Evolutionary conservation across 2,797 vertebrate species (phyloP).

Genomic region (Labroides dimidiatus): DNA sequence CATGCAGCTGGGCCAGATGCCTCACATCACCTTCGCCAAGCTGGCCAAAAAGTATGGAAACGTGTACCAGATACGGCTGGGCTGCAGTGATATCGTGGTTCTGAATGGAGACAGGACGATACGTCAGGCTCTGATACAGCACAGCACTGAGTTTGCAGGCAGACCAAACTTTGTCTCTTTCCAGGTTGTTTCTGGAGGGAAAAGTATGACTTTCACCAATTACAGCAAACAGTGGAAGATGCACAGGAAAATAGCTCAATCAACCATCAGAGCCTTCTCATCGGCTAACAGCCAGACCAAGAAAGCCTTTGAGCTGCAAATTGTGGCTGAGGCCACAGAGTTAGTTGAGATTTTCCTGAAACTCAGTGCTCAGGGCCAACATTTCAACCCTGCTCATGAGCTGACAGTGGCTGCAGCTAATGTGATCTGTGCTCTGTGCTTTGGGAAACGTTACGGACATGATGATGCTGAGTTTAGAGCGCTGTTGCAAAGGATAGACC

Average conservation of each 20-base stretch:
- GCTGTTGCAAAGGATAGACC: slow-evolving; percentile 74
- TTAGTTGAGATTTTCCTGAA: slow-evolving; percentile 77
- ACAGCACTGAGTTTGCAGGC: slow-evolving; percentile 80
- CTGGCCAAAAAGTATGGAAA: slow-evolving; percentile 86
- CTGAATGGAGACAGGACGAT: slow-evolving; percentile 85
- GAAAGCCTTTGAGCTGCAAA: slow-evolving; percentile 84
- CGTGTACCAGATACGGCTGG: slow-evolving; percentile 88
- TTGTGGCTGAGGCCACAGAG: slow-evolving; percentile 82
- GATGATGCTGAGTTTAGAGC: slow-evolving; percentile 84
- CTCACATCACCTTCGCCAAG: slow-evolving; percentile 85
- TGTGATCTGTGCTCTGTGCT: slow-evolving; percentile 88
- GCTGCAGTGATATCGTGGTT: slow-evolving; percentile 85
- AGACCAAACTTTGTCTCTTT: slow-evolving; percentile 86
- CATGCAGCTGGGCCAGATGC: slow-evolving; percentile 89
- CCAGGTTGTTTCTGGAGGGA: slow-evolving; percentile 81
- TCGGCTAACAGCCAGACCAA: slow-evolving; percentile 80
- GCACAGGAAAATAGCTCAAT: slow-evolving; percentile 85
- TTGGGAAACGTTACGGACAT: slow-evolving; percentile 87
- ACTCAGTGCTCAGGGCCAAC: slow-evolving; percentile 62
- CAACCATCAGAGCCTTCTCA: slow-evolving; percentile 85
- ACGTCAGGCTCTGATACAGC: slow-evolving; percentile 84
- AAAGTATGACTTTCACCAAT: slow-evolving; percentile 81
- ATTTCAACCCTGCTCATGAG: slow-evolving; percentile 81
- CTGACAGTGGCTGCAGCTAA: slow-evolving; percentile 86
- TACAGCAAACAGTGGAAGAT: slow-evolving; percentile 85